Conservation (phyloP, 2,113 vertebrate genomes). For the Chloropsis cyanopogon region DNA sequence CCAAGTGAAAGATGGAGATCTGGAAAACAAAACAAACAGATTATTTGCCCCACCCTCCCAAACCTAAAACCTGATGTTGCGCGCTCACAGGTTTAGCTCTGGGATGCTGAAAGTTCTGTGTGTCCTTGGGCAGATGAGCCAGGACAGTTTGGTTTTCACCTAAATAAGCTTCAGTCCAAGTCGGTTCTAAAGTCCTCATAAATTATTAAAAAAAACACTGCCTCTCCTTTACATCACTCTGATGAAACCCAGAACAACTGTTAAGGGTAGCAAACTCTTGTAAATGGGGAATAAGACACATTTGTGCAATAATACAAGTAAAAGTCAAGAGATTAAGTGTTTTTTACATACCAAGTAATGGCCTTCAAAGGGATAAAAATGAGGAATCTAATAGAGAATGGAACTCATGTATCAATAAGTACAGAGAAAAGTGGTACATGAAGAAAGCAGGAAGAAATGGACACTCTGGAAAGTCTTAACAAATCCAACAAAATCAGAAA, state of each 20-base stretch:
- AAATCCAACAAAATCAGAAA: constrained; percentile 61
- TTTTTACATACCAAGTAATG: not conserved
- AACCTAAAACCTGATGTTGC: not conserved
- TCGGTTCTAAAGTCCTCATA: not conserved
- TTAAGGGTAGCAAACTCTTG: not conserved
- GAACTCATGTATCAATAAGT: not conserved
- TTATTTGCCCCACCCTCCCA: not conserved
- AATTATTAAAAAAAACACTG: not conserved
- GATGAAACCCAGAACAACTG: not conserved
- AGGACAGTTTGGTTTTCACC: not conserved
- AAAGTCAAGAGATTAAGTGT: not conserved
- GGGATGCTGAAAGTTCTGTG: not conserved
- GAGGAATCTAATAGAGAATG: not conserved
- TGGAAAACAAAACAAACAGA: not conserved
- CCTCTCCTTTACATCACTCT: not conserved
- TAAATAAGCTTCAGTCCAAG: not conserved
- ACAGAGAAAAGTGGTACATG: not conserved
- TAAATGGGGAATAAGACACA: not conserved
- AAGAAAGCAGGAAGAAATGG: not conserved
- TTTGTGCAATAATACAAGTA: not conserved
- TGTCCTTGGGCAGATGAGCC: not conserved
- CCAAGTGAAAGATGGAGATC: not conserved
- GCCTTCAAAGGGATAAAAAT: not conserved
- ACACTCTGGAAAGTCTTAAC: not conserved
- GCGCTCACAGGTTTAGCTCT: not conserved